Evolutionary conservation across 1,140 invertebrate species (phyloP).

Genomic region (Saccostrea glomerata): DNA sequence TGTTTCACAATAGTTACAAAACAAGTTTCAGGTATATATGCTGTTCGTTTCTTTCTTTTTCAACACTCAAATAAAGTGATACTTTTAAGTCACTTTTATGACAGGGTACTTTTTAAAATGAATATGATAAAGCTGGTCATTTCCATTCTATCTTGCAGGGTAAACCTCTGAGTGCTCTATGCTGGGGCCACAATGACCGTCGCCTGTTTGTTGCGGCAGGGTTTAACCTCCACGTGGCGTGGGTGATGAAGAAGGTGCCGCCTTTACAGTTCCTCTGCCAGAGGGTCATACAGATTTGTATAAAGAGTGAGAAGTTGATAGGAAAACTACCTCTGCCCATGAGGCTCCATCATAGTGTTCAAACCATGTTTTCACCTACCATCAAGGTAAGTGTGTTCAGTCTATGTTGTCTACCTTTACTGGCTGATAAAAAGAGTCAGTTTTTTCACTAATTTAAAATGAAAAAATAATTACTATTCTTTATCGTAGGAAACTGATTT

Average conservation of each 20-base stretch:
- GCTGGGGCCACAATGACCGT: slow-evolving; percentile 98
- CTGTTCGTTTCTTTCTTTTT: too few species aligned
- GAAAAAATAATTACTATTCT: too few species aligned
- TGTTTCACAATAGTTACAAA: too few species aligned
- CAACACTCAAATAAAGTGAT: too few species aligned
- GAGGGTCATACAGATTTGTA: slow-evolving; percentile 83
- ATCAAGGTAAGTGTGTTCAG: slow-evolving; percentile 85
- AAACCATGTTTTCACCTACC: slow-evolving; percentile 96
- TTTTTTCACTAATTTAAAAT: too few species aligned
- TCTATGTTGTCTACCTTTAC: neutral
- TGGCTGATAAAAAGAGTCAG: too few species aligned
- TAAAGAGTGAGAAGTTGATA: slow-evolving; percentile 82
- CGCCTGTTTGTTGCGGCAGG: slow-evolving; percentile 96
- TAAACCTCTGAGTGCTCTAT: slow-evolving; percentile 92
- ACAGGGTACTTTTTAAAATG: too few species aligned
- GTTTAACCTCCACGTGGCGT: slow-evolving; percentile 89
- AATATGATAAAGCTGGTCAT: neutral
- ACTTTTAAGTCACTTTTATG: too few species aligned
- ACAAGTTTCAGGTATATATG: too few species aligned
- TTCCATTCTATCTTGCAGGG: slow-evolving; percentile 79
- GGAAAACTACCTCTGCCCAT: slow-evolving; percentile 89
- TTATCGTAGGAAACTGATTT: too few species aligned
- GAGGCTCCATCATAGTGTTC: slow-evolving; percentile 89
- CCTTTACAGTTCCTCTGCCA: slow-evolving; percentile 93
- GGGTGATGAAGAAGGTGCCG: slow-evolving; percentile 91